Percentiles rank a stretch among this genome's conserved stretches.
These are phyloP conservation scores for Momotus momota DNA, from an alignment of 2,797 vertebrate genomes.

Conservation along the genomic window DNA sequence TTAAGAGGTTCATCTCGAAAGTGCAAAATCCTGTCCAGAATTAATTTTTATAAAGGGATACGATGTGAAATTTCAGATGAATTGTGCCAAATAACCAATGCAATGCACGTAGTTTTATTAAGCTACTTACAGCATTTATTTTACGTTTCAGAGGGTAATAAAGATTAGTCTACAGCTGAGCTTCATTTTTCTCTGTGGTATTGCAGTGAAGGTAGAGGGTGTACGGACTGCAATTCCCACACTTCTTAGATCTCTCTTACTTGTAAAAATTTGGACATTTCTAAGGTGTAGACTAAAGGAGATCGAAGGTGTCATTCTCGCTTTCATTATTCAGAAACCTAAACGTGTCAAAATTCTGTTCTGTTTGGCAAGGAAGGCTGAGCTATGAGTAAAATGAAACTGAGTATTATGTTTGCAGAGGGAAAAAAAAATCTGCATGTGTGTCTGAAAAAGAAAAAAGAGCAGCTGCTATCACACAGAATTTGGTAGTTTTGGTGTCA, in stretches of 20 bases:
- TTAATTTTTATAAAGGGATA: not conserved
- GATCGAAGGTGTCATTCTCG: not conserved
- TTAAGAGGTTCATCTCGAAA: not conserved
- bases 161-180: not conserved
- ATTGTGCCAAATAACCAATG: not conserved
- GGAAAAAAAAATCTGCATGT: not conserved
- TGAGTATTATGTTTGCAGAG: not conserved
- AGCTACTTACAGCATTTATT: not conserved
- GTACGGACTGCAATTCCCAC: not conserved
- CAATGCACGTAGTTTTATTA: not conserved
- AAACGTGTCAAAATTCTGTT: not conserved
- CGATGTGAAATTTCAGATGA: not conserved
- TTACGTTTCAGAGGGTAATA: slow-evolving; percentile 2
- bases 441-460: not conserved
- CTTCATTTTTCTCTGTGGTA: not conserved
- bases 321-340: slow-evolving; percentile 1
- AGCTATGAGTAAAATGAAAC: slow-evolving; percentile 13
- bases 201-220: not conserved
- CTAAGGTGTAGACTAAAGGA: not conserved
- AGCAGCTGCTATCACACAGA: not conserved
- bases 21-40: not conserved
- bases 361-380: not conserved
- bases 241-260: not conserved
- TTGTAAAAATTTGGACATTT: not conserved
- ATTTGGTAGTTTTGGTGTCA: not conserved